These are phyloP conservation scores for Dichetophora obliterata DNA, from an alignment of 2,888 invertebrate species.

Conservation along the genomic window DNA sequence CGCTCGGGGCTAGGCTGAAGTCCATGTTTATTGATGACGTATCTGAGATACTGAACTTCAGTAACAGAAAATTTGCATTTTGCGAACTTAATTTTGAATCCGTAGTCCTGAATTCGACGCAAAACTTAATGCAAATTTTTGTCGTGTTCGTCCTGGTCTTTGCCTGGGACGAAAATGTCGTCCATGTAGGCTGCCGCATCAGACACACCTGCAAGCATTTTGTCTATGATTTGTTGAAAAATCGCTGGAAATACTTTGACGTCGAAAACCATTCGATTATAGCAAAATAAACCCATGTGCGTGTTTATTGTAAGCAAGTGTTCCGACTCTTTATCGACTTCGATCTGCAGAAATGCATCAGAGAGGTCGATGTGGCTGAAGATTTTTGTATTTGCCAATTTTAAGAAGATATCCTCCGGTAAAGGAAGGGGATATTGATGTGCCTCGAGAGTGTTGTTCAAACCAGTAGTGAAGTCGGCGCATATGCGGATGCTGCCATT, in stretches of 20 bases:
- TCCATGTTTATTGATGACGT: slow-evolving; percentile 38
- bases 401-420: slow-evolving; percentile 47
- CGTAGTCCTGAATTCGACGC: slow-evolving; percentile 41
- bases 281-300: slow-evolving; percentile 36
- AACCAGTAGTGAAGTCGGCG: slow-evolving; percentile 49
- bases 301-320: slow-evolving; percentile 43
- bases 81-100: slow-evolving; percentile 41
- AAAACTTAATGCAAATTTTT: slow-evolving; percentile 38
- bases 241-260: slow-evolving; percentile 39
- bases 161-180: slow-evolving; percentile 43
- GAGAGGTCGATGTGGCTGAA: slow-evolving; percentile 45
- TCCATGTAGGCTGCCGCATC: slow-evolving; percentile 39
- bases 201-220: slow-evolving; percentile 41
- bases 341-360: slow-evolving; percentile 48
- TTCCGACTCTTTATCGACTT: slow-evolving; percentile 43
- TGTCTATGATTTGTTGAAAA: slow-evolving; percentile 44
- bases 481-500: slow-evolving; percentile 47
- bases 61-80: slow-evolving; percentile 43
- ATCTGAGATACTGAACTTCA: slow-evolving; percentile 27
- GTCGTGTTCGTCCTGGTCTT: slow-evolving; percentile 39
- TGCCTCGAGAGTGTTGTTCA: slow-evolving; percentile 44
- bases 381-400: slow-evolving; percentile 36
- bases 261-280: slow-evolving; percentile 34
- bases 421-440: slow-evolving; percentile 47
- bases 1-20: slow-evolving; percentile 44